These are phyloP conservation scores for Gopherus flavomarginatus DNA, from an alignment of 2,113 vertebrate species.

Conservation along the genomic window DNA sequence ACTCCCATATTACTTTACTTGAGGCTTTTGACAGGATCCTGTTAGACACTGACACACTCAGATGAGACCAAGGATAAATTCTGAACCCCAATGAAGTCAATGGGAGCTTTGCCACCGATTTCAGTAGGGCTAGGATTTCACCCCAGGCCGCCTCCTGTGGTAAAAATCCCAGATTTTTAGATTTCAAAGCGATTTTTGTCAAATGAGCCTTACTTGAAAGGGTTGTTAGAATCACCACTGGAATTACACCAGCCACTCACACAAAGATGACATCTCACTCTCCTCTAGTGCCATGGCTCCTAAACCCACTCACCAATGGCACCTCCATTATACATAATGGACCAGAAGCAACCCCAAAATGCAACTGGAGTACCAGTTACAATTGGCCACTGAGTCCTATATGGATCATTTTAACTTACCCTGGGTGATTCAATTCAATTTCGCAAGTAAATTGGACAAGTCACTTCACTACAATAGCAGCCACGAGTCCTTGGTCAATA, in stretches of 20 bases:
- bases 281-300: neutral
- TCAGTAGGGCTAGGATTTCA: neutral
- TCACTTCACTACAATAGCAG: too few relatives aligned
- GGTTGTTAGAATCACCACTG: neutral
- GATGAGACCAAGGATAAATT: neutral
- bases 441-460: too few relatives aligned
- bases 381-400: too few relatives aligned
- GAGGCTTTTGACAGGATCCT: too few relatives aligned
- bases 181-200: neutral
- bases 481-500: too few relatives aligned
- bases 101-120: neutral
- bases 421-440: too few relatives aligned
- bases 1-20: neutral
- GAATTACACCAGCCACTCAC: neutral
- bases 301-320: neutral
- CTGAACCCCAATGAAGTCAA: neutral
- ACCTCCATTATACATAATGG: neutral
- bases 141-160: neutral
- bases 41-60: neutral
- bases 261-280: neutral
- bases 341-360: neutral
- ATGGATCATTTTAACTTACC: too few relatives aligned
- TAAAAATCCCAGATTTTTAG: neutral
- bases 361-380: neutral
- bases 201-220: neutral